A percentile compares a stretch with the other conserved stretches of the same genome.
These are phyloP conservation scores for Falco biarmicus DNA, from an alignment of 2,797 vertebrate genomes.

Conservation along the genomic window DNA sequence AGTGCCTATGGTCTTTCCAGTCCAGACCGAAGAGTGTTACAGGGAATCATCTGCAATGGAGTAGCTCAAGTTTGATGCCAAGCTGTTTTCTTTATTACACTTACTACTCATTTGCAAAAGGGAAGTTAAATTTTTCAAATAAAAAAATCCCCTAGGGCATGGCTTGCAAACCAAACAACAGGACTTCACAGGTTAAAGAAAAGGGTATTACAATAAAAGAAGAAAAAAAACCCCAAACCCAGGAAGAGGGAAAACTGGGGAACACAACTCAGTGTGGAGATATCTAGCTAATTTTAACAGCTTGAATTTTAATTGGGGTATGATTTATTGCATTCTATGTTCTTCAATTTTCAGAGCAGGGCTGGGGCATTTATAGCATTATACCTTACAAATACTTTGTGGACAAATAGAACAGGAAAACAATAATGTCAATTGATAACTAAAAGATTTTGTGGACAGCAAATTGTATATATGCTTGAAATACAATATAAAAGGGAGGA, in stretches of 20 bases:
- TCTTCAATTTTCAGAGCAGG: neutral
- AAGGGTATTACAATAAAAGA: neutral
- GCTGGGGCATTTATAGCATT: neutral
- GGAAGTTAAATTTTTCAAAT: neutral
- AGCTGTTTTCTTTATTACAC: neutral
- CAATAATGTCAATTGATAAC: neutral
- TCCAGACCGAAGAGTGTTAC: neutral
- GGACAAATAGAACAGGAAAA: neutral
- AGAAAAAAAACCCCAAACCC: neutral
- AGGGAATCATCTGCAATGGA: neutral
- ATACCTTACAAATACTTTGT: neutral
- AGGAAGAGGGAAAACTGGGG: neutral
- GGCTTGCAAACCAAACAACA: neutral
- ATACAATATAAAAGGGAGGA: neutral
- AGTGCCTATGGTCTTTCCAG: accelerated
- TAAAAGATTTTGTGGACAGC: neutral
- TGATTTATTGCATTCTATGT: neutral
- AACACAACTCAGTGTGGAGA: neutral
- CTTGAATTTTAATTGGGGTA: neutral
- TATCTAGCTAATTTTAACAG: neutral
- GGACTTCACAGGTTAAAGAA: neutral
- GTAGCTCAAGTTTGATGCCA: neutral
- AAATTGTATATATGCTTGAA: neutral
- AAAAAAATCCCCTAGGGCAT: neutral
- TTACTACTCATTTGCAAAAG: neutral